Percentiles rank a stretch among this genome's conserved stretches.
Evolutionary conservation across 2,797 vertebrate species (phyloP).

Genomic region (Poecilia velifera): DNA sequence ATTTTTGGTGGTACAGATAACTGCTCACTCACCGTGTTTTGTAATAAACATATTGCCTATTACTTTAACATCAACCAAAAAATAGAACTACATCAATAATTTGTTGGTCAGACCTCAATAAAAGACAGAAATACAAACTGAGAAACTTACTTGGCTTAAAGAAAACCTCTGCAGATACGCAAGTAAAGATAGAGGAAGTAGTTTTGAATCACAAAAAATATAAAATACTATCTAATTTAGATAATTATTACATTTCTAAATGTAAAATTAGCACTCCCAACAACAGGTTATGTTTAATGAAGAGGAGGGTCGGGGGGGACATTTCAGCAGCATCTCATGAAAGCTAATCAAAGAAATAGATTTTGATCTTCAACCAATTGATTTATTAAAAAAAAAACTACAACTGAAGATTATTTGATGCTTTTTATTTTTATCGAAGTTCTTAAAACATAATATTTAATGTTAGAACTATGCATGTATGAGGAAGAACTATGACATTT

Average conservation of each 20-base stretch:
- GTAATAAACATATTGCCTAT: background rate
- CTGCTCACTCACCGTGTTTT: background rate
- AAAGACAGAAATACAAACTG: background rate
- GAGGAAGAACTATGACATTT: background rate
- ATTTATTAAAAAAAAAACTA: background rate
- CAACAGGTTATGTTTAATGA: background rate
- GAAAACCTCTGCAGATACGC: background rate
- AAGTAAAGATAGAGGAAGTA: background rate
- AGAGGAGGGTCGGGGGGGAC: background rate
- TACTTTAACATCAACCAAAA: background rate
- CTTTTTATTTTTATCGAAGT: background rate
- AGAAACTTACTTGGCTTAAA: background rate
- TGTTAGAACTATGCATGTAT: background rate
- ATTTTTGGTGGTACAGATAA: background rate
- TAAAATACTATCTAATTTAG: background rate
- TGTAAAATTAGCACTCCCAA: background rate
- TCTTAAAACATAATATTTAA: background rate
- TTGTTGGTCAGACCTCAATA: no score
- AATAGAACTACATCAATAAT: background rate
- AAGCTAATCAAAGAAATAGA: background rate
- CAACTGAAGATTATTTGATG: background rate
- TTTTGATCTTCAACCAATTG: background rate
- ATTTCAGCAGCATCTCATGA: background rate
- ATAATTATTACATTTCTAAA: background rate
- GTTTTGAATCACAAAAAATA: background rate